Evolutionary conservation across 2,888 invertebrate species (phyloP), one percentile per base, ranked within the genome.

Genomic region (Cosmopolites sordidus): DNA sequence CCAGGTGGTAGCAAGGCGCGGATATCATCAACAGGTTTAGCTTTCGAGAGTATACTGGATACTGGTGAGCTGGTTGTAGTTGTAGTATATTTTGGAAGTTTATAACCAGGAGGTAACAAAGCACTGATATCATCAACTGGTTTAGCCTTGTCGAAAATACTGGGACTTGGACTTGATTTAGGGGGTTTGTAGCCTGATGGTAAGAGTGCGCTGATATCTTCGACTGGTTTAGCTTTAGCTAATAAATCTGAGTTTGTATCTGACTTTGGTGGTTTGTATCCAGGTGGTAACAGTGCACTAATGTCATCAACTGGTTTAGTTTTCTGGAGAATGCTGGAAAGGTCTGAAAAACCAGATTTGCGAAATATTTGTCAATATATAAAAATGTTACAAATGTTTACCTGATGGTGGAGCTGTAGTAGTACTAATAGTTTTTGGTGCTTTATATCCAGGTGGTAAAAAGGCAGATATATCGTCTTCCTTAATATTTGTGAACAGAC

Each of bases 1-100:
- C 83, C 84, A 9, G 83, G 79, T 12, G 56, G 86, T 55, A 87
- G 72, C 44, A 86, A 77, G 60, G 82, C 79, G 60, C 76, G 40
- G 14, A 48, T 48, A 41, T 51, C 40, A 27, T 48, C 40, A 4
- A 48, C 33, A 2, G 48, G 56, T 38, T 48, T 56, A 9, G 55
- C 43, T 43, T 55, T 51, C 5, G 37, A 4, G 2, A 45, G 18
- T 29, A 45, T 29, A 30, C 16, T 18, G 9, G 14, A 15, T 2
- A n/a, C 9, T 16, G 27, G 39, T 6, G 18, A 15, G 4, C 17
- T 16, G 9, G 40, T 6, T 8, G 17, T 2, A 11, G 22, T 33
- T 12, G 43, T 12, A 8, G 27, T 37, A 11, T 33, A 9, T 3
- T 12, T 33, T 11, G 33, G 17, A 16, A 33, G 16, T 44, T 53